Evolutionary conservation across 2,797 vertebrate genomes (phyloP), one percentile per base, ranked within the genome.

Genomic region (Sebastes steindachneri): DNA sequence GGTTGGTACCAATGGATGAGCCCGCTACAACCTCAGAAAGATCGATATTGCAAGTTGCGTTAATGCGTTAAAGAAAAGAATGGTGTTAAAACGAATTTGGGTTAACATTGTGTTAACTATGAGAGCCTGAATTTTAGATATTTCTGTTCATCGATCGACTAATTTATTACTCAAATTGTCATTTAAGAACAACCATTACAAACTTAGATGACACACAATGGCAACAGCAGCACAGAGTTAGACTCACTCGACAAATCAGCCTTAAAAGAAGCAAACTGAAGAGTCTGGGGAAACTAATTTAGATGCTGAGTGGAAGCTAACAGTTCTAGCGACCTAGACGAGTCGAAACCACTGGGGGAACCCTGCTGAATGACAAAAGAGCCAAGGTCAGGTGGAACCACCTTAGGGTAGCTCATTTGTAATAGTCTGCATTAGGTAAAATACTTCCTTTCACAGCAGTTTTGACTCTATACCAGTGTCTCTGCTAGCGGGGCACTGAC

Each of bases 311-410:
- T 51, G 68, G 37, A 66, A 17, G 25, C 29, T 17, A 68, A 59
- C 53, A 48, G 59, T 57, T 53, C 15, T 15, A 63, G 60, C 60
- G 41, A 62, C 33, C 37, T 25, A 76, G 73, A 63, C 63, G 26
- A 70, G 55, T 25, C 45, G 9, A 15, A 11, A 19, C 25, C 48
- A 15, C 68, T 57, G 48, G 70, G 70, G 58, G 73, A 29, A 29
- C 33, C 29, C 76, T 28, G 54, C 21, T 62, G 83, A 86, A 88
- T 73, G 81, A 72, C 29, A 68, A 73, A 57, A 33, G 59, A 78
- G 48, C 31, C 64, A 25, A 79, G 53, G 78, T 78, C 55, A 82
- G 41, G 59, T 33, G 66, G 31, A 84, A 64, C 2, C 45, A 53
- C 71, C 53, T 62, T n/a, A 5, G 37, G 21, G 14, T 25, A 19